Percentiles rank a stretch among this genome's conserved stretches.
phyloP scores from a whole-genome alignment of 2,113 vertebrate species.

The Pterocles gutturalis region DNA sequence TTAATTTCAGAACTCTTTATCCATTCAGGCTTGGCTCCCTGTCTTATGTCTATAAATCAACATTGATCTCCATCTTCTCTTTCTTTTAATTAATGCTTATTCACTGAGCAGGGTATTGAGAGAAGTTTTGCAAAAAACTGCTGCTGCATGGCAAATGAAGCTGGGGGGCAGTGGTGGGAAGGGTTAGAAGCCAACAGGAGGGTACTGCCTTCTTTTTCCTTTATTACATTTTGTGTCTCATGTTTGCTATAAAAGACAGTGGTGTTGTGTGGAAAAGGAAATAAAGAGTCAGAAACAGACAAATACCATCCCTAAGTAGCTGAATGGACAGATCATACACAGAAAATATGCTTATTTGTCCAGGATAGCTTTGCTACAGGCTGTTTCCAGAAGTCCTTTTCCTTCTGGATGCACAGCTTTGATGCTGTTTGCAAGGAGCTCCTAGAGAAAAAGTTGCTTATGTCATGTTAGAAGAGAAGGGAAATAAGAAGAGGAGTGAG shows the following conservation, averaged over 20 bases:
- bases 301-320: background rate
- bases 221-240: background rate
- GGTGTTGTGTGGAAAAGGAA: background rate
- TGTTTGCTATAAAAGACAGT: background rate
- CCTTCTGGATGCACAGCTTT: conserved; percentile 37
- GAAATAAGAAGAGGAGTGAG: background rate
- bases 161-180: background rate
- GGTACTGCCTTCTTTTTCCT: background rate
- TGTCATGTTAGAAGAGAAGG: background rate
- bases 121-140: background rate
- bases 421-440: background rate
- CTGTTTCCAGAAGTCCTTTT: conserved; percentile 37
- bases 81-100: conserved; percentile 30
- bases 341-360: background rate
- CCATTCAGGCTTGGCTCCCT: background rate
- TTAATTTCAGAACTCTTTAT: background rate
- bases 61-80: background rate
- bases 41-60: background rate
- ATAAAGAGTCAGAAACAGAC: background rate
- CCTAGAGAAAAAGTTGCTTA: conserved; percentile 29
- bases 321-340: background rate
- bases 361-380: background rate
- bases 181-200: background rate
- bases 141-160: background rate
- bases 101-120: background rate